Evolutionary conservation across 2,888 invertebrate genomes (phyloP), one percentile per base, ranked within the genome.

Genomic region (Hirtodrosophila histrioides): DNA sequence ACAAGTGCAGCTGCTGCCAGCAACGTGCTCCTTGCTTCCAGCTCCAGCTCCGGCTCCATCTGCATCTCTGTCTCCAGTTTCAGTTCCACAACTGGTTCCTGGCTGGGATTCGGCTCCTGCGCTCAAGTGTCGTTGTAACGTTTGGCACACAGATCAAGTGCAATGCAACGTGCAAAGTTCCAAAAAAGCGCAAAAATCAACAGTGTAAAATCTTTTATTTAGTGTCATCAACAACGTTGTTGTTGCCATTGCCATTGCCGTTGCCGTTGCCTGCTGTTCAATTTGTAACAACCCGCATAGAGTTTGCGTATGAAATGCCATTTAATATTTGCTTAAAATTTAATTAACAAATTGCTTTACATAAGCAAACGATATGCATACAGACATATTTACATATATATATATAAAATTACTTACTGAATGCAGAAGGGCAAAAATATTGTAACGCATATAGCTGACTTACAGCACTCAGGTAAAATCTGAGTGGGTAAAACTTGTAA

Each of bases 111-210:
- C 45, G 27, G 27, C 27, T 54, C 58, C 71, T 58, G 49, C 49
- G 62, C 50, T 81, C 75, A 78, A 82, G 87, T 85, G 87, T 78
- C 86, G 76, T 79, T 87, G 71, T 73, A 83, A 86, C 86, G 83
- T 86, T 88, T 88, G 84, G 86, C 88, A 85, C 86, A 88, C 84
- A 85, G 88, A 85, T 85, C 84, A 88, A 85, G 84, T 85, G 84
- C 88, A 87, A 78, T 88, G 86, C 86, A 75, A 88, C 84, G 88
- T 88, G 88, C 77, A 79, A 86, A 78, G 86, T 71, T 86, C 70
- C 83, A 56, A 64, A 50, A 84, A 85, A 85, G 84, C 88, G 88
- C 84, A 85, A 85, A 85, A 85, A 85, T 85, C 84, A 88, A 85
- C 84, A 88, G 73, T 78, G 82, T 80, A 83, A 85, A 88, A 85